Percentiles rank a stretch among this genome's conserved stretches.
These are phyloP conservation scores for Podotricha telesiphe DNA, from an alignment of 2,888 invertebrate species.

Conservation along the genomic window DNA sequence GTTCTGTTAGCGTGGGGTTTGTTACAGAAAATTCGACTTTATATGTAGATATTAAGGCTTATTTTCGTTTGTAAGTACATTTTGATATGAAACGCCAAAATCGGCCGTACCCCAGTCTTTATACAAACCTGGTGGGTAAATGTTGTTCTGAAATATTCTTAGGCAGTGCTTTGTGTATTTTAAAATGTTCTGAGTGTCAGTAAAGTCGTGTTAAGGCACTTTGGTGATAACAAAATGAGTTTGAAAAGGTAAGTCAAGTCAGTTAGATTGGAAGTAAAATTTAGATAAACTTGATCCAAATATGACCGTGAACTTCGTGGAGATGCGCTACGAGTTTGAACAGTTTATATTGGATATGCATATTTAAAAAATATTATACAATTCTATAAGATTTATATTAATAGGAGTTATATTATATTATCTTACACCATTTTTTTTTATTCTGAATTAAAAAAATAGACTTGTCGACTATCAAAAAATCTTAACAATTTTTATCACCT, in stretches of 20 bases:
- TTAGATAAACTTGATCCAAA: conserved; percentile 7
- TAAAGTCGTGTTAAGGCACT: conserved; percentile 2
- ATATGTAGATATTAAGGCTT: not conserved
- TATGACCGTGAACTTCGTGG: not conserved
- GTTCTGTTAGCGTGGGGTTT: conserved; percentile 32
- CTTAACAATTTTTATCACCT: too few species aligned
- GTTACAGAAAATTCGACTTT: conserved; percentile 24
- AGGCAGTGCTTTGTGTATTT: not conserved
- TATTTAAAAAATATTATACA: too few species aligned
- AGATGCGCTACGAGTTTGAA: conserved; percentile 11
- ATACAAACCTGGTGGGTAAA: conserved; percentile 54
- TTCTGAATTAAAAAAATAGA: too few species aligned
- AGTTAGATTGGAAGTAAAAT: not conserved
- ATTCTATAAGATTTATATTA: too few species aligned
- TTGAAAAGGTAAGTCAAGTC: conserved; percentile 10
- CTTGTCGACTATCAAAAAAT: too few species aligned
- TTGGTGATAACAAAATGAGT: not conserved
- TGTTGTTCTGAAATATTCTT: conserved; percentile 47
- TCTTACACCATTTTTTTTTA: too few species aligned
- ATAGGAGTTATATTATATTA: too few species aligned
- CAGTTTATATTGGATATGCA: not conserved
- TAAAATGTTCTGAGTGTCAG: conserved; percentile 8
- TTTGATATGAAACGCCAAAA: conserved; percentile 41
- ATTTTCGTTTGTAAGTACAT: conserved; percentile 17
- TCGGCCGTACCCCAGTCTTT: conserved; percentile 54